phyloP scores from a whole-genome alignment of 2,113 vertebrate genomes.

The Orientallactaga bullata region DNA sequence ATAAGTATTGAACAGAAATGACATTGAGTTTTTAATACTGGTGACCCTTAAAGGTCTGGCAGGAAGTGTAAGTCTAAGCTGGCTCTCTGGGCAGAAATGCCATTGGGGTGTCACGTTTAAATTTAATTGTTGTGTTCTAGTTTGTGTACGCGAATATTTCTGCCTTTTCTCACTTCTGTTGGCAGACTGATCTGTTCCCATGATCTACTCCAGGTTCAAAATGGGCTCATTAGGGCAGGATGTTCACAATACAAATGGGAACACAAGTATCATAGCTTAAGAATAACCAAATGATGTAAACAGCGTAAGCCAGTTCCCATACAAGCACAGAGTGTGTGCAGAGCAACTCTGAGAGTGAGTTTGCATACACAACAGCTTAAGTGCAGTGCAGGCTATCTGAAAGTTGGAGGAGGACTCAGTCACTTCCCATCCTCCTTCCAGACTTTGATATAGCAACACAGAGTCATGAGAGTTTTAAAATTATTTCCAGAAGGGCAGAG shows the following conservation, averaged over 20 bases:
- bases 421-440: rapidly evolving
- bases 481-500: background rate
- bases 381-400: rapidly evolving
- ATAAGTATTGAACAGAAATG: background rate
- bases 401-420: background rate
- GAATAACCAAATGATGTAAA: background rate
- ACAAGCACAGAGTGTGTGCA: rapidly evolving
- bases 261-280: background rate
- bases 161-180: background rate
- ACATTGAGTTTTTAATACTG: rapidly evolving
- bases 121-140: rapidly evolving
- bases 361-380: rapidly evolving
- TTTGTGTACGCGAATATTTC: background rate
- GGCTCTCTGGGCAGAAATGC: background rate
- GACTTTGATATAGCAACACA: background rate
- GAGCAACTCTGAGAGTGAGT: rapidly evolving
- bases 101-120: rapidly evolving
- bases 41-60: background rate
- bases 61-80: background rate
- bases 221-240: background rate
- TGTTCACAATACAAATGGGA: background rate
- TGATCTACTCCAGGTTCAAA: background rate
- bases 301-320: rapidly evolving
- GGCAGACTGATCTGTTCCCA: background rate
- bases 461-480: background rate